Base-by-base conservation (phyloP, 2,113 vertebrate species). In the Parotia lawesii region DNA sequence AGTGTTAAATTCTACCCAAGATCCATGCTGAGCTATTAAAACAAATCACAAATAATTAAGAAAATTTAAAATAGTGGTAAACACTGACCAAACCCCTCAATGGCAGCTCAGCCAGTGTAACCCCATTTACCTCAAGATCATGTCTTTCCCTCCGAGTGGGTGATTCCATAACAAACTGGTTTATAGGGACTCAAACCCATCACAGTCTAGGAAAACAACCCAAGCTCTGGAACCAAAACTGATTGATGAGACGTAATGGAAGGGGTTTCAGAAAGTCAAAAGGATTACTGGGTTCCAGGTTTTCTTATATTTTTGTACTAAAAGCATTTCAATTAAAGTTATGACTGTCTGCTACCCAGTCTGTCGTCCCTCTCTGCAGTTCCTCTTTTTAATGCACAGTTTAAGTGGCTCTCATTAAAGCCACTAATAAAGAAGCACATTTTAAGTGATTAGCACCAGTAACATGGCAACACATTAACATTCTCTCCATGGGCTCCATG, bases 401-500 rank as follows among this genome's bases (percentile, higher is more conserved):
- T 95, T 97, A 97, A 98, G 98, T 97, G 96, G 96, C 96, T 97
- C 97, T 97, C 98, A 97, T 97, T 97, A 98, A 95, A 95, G 95
- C 96, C 45, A 93, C 98, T 98, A 97, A 98, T 97, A 97, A 97
- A 97, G 97, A 89, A 97, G 48, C 94, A 71, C 93, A 96, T 97
- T 97, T 96, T 94, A 96, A 97, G 97, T 97, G 97, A 97, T 97
- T 97, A 98, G 97, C 95, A 96, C 97, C 97, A 94, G 95, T 96
- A 96, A 96, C 70, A 85, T 62, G 80, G 96, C 96, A 92, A 75
- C 97, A 96, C 96, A 96, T 97, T 97, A 97, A 82, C 51, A 94
- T 89, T 69, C 93, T 95, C 97, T 94, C 97, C 57, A 2, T 38
- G 92, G 97, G 95, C 92, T 89, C 90, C 90, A 11, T 23, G 64